A percentile compares a stretch with the other conserved stretches of the same genome.
phyloP scores from a whole-genome alignment of 2,888 invertebrate species.

The Ariolimax columbianus region DNA sequence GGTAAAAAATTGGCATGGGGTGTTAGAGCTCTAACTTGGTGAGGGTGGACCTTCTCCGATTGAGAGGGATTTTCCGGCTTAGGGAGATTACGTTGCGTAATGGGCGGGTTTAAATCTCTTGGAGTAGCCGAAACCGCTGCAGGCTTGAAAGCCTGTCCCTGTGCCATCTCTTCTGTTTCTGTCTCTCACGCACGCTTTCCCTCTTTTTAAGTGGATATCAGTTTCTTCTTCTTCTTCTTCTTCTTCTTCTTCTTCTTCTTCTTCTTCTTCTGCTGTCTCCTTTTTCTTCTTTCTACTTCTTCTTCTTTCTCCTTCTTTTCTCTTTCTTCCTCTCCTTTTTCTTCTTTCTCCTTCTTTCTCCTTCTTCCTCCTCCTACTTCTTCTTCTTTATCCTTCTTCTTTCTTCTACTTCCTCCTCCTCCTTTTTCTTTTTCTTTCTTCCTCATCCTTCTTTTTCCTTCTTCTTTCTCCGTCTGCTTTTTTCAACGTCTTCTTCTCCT shows the following conservation, averaged over 20 bases:
- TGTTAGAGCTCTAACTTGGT: background rate
- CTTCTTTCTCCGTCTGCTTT: background rate
- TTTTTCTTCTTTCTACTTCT: no score
- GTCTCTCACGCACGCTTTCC: background rate
- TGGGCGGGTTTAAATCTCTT: constrained; percentile 20
- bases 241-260: no score
- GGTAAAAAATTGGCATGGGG: background rate
- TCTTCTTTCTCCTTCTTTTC: background rate
- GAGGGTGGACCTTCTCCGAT: constrained; percentile 12
- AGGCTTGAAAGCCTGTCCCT: background rate
- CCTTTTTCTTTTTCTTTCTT: background rate
- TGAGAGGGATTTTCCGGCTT: constrained; percentile 25
- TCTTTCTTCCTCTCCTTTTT: background rate
- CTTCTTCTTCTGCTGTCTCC: no score
- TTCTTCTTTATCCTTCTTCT: no score
- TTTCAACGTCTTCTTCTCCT: no score
- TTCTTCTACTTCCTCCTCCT: background rate
- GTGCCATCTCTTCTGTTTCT: background rate
- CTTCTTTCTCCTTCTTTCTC: background rate
- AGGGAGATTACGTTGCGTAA: constrained; percentile 38
- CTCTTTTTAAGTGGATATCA: no score
- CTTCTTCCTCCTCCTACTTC: background rate
- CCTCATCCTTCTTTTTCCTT: background rate
- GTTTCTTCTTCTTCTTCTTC: no score
- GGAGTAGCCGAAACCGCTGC: background rate